Evolutionary conservation across 2,888 invertebrate species (phyloP).

Genomic region (Cordylochernes scorpioides): DNA sequence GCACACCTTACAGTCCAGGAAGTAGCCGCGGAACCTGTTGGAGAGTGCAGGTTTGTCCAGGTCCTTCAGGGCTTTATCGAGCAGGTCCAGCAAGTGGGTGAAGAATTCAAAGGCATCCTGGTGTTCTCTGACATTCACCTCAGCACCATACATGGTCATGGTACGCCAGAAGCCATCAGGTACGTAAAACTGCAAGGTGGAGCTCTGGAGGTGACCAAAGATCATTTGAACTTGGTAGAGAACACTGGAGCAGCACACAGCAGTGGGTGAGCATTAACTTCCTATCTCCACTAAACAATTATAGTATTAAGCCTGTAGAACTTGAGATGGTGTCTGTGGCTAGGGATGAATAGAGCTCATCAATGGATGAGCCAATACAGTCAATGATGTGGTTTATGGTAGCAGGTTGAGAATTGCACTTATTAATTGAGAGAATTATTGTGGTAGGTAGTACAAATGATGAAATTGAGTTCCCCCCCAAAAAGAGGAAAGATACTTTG

Average conservation of each 20-base stretch:
- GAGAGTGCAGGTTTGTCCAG: constrained; percentile 25
- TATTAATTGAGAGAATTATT: no score
- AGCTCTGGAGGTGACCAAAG: constrained; percentile 27
- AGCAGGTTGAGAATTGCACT: no score
- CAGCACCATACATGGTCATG: constrained; percentile 27
- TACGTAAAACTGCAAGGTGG: constrained; percentile 25
- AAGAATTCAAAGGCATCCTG: constrained; percentile 30
- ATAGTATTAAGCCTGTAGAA: no score
- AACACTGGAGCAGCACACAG: constrained; percentile 18
- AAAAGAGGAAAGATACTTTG: no score
- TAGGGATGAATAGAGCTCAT: no score
- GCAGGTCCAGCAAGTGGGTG: constrained; percentile 26
- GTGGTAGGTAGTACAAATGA: no score
- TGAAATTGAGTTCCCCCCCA: no score
- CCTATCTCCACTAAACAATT: no score
- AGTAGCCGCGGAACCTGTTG: constrained; percentile 26
- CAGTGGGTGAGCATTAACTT: no score
- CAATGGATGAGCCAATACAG: no score
- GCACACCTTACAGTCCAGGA: constrained; percentile 29
- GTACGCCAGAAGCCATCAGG: constrained; percentile 27
- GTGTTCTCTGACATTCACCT: constrained; percentile 28
- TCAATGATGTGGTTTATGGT: no score
- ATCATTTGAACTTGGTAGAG: constrained; percentile 26
- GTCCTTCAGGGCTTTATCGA: constrained; percentile 26
- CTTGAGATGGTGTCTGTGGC: no score